These are phyloP conservation scores for Cephalopachus bancanus DNA, from an alignment of 2,797 vertebrate genomes.

Conservation along the genomic window DNA sequence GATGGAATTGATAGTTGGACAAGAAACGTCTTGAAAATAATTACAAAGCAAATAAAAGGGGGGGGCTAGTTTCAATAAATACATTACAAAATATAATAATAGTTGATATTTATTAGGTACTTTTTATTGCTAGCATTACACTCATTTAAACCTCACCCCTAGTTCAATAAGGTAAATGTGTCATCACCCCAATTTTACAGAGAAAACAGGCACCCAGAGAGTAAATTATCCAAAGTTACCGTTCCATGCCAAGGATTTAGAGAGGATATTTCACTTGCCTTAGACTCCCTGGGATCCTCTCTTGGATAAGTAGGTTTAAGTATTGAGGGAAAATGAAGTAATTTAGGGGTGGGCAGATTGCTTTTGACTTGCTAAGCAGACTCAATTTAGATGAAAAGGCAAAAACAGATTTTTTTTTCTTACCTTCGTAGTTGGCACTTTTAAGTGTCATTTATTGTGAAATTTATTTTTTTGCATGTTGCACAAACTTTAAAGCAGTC, in stretches of 20 bases:
- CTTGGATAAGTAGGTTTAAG: not conserved
- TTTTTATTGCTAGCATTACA: not conserved
- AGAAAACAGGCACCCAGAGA: not conserved
- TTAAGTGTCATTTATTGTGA: not conserved
- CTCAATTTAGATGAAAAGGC: conserved; percentile 54
- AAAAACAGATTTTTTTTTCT: not conserved
- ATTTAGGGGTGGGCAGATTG: not conserved
- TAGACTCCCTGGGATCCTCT: not conserved
- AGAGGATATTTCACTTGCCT: not conserved
- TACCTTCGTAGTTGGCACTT: conserved; percentile 16
- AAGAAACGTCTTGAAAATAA: conserved; percentile 28
- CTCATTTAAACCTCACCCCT: not conserved
- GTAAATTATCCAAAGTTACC: not conserved
- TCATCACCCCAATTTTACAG: not conserved
- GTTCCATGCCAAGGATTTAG: not conserved
- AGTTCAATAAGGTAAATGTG: not conserved
- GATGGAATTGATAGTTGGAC: not conserved
- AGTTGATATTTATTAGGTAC: not conserved
- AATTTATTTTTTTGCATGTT: not conserved
- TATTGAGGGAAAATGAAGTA: not conserved
- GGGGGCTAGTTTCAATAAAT: not conserved
- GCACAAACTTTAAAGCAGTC: conserved; percentile 18
- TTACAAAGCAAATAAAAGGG: not conserved
- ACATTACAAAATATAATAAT: not conserved
- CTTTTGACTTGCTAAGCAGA: conserved; percentile 16